Evolutionary conservation across 1,140 invertebrate species (phyloP).

Genomic region (Hylyphantes graminicola): DNA sequence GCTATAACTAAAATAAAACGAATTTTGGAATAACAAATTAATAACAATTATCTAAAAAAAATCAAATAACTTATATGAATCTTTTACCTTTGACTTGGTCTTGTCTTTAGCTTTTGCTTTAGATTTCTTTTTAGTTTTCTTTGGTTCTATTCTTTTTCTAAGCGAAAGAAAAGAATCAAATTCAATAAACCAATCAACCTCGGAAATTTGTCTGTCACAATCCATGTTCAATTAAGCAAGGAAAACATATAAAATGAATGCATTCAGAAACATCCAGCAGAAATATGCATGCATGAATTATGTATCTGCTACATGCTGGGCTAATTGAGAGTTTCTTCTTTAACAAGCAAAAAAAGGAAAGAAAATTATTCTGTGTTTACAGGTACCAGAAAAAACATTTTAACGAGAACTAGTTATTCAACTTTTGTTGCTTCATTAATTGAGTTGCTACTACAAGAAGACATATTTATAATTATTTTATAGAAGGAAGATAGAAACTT

Average conservation of each 20-base stretch:
- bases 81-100: slow-evolving; percentile 64
- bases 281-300: slow-evolving; percentile 23
- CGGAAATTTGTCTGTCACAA: not conserved
- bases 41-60: not conserved
- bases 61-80: not conserved
- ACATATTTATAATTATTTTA: too few relatives aligned
- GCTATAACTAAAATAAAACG: too few relatives aligned
- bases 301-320: not conserved
- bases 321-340: not conserved
- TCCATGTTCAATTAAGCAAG: slow-evolving; percentile 11
- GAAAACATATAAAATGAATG: too few relatives aligned
- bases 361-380: too few relatives aligned
- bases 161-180: slow-evolving; percentile 60
- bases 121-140: slow-evolving; percentile 66
- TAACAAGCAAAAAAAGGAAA: too few relatives aligned
- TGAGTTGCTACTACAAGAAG: too few relatives aligned
- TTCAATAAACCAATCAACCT: slow-evolving; percentile 48
- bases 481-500: too few relatives aligned
- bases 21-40: not conserved
- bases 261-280: not conserved
- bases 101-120: slow-evolving; percentile 67
- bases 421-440: too few relatives aligned
- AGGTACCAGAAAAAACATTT: too few relatives aligned
- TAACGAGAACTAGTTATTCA: too few relatives aligned
- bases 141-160: slow-evolving; percentile 67